These are phyloP conservation scores for Xenus cinereus DNA, from an alignment of 2,113 vertebrate species.

Conservation along the genomic window DNA sequence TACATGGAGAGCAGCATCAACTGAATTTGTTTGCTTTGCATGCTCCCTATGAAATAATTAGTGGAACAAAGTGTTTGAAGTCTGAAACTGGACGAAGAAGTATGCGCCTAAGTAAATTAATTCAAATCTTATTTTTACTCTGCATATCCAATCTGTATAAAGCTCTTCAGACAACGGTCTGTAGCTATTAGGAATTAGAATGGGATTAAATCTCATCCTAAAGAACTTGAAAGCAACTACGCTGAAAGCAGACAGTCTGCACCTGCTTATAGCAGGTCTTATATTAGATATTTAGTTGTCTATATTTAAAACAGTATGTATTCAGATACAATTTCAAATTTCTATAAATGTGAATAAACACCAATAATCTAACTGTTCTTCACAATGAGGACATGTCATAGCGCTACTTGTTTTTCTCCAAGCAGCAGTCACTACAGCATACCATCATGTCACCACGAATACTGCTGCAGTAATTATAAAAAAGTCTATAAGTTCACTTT, in stretches of 20 bases:
- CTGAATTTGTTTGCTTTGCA: background rate
- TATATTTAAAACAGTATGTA: background rate
- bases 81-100: background rate
- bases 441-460: background rate
- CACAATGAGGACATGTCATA: rapidly evolving
- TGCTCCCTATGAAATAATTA: background rate
- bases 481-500: background rate
- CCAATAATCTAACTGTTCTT: background rate
- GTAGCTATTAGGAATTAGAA: background rate
- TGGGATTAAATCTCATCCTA: background rate
- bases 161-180: background rate
- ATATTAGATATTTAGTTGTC: background rate
- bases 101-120: background rate
- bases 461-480: background rate
- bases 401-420: background rate
- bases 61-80: background rate
- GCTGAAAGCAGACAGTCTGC: background rate
- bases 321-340: background rate
- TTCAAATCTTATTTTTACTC: conserved; percentile 11
- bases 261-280: background rate
- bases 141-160: background rate
- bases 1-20: background rate
- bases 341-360: background rate
- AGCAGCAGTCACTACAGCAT: rapidly evolving
- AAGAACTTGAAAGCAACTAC: background rate